phyloP scores from a whole-genome alignment of 64 coral and sea anemone genomes.

The Pocillopora verrucosa region DNA sequence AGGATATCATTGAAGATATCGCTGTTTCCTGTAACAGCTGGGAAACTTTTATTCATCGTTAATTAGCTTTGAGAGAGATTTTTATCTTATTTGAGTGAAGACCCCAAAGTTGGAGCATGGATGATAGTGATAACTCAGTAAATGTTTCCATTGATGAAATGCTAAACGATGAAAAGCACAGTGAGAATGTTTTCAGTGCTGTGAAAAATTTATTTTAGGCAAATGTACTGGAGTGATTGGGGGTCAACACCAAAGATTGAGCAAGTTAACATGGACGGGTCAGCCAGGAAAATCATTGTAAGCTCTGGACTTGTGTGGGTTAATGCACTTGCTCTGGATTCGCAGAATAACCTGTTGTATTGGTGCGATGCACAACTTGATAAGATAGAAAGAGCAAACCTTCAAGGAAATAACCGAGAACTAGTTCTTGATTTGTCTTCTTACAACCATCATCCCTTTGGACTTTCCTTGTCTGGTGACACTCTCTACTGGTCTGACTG shows the following conservation, averaged over 20 bases:
- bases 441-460: conserved; percentile 3
- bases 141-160: too few species aligned
- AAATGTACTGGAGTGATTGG: conserved; percentile 84
- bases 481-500: conserved; percentile 43
- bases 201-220: background rate
- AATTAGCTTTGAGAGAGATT: too few species aligned
- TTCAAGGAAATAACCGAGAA: conserved; percentile 31
- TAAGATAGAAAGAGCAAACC: conserved; percentile 55
- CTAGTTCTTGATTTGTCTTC: conserved; percentile 25
- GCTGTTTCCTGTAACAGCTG: too few species aligned
- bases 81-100: too few species aligned
- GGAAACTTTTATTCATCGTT: too few species aligned
- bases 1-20: too few species aligned
- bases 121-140: too few species aligned
- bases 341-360: conserved; percentile 39
- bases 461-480: conserved; percentile 1
- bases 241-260: conserved; percentile 66
- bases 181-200: too few species aligned
- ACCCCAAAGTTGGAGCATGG: too few species aligned
- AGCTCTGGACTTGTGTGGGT: conserved; percentile 28
- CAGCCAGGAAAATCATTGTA: conserved; percentile 44
- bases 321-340: conserved; percentile 62
- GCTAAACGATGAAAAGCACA: too few species aligned
- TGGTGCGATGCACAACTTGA: conserved; percentile 61
- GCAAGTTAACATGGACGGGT: conserved; percentile 67